A percentile compares a stretch with the other conserved stretches of the same genome.
phyloP scores from a whole-genome alignment of 1,140 invertebrate species.

The Euura lappo region DNA sequence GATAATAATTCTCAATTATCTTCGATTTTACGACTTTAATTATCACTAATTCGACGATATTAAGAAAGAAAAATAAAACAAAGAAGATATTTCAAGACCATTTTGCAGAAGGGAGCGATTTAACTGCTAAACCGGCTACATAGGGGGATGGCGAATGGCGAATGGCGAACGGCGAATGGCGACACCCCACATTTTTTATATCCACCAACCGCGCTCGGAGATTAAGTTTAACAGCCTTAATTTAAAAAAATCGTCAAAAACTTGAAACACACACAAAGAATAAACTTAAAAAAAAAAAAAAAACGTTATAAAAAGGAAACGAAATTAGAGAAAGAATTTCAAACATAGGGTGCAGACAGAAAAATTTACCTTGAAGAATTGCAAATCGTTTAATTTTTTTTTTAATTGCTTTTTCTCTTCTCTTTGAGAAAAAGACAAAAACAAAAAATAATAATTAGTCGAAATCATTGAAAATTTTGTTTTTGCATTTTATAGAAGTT shows the following conservation, averaged over 20 bases:
- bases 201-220: conserved; percentile 36
- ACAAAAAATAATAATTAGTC: no score
- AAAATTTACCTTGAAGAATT: no score
- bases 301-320: not conserved
- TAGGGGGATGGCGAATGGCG: not conserved
- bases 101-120: conserved; percentile 13
- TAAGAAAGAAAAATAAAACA: no score
- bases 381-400: no score
- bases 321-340: not conserved
- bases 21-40: no score
- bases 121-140: conserved; percentile 13
- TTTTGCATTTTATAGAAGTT: no score
- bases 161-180: conserved; percentile 12
- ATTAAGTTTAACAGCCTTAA: conserved; percentile 56
- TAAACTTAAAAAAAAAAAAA: not conserved
- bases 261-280: not conserved
- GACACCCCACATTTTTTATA: conserved; percentile 37
- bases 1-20: no score
- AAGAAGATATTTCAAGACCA: not conserved
- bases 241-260: conserved; percentile 49
- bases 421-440: no score
- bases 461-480: no score
- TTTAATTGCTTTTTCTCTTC: no score
- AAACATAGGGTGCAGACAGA: no score
- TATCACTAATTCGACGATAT: no score